Conservation (phyloP, 2,113 vertebrate species). For the Sorex fumeus region DNA sequence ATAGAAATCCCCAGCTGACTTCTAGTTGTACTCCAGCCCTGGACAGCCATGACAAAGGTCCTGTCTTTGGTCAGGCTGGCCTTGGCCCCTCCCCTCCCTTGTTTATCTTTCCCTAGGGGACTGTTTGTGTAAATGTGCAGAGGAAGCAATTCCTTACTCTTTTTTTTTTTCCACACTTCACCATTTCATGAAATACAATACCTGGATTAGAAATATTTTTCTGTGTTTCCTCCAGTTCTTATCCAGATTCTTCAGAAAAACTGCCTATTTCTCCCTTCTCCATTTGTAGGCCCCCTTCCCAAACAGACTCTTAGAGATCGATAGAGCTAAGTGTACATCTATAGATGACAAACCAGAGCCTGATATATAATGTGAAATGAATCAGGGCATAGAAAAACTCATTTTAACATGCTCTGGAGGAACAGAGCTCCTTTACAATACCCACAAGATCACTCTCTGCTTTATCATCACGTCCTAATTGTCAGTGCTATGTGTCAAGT, state of each 20-base stretch:
- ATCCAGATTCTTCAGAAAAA: background rate
- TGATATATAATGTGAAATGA: background rate
- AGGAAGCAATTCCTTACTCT: background rate
- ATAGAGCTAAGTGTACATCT: background rate
- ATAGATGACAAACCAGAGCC: background rate
- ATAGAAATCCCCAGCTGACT: background rate
- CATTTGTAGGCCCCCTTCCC: background rate
- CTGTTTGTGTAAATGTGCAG: background rate
- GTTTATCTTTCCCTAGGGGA: background rate
- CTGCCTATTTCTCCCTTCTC: background rate
- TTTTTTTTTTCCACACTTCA: background rate
- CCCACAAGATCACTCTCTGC: accelerated
- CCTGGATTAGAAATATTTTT: background rate
- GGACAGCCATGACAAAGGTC: background rate
- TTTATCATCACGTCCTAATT: background rate
- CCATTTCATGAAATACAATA: conserved; percentile 15
- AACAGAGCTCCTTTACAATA: background rate
- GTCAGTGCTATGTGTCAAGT: background rate
- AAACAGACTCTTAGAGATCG: background rate
- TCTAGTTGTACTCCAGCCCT: background rate
- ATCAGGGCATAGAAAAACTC: accelerated
- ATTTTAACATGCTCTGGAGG: background rate
- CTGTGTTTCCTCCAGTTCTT: background rate
- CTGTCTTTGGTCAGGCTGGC: background rate
- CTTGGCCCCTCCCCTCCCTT: too few relatives aligned